phyloP scores from a whole-genome alignment of 2,888 invertebrate genomes.

The Camponotus fellah region DNA sequence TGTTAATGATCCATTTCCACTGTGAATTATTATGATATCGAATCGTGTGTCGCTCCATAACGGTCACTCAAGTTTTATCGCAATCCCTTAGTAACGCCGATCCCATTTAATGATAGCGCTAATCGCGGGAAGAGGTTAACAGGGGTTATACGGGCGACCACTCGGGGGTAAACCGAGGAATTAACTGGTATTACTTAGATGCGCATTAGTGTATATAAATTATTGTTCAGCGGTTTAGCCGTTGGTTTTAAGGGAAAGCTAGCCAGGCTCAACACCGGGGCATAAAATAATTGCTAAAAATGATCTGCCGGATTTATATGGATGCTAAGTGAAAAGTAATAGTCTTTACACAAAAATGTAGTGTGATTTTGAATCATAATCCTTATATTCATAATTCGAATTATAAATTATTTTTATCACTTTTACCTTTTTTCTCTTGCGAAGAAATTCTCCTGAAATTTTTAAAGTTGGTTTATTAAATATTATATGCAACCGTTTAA shows the following conservation, averaged over 20 bases:
- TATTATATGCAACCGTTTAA: background rate
- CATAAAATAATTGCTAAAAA: slow-evolving; percentile 12
- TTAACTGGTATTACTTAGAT: slow-evolving; percentile 47
- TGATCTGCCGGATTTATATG: background rate
- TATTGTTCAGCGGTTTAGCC: slow-evolving; percentile 39
- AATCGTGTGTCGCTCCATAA: slow-evolving; percentile 41
- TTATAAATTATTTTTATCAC: slow-evolving; percentile 19
- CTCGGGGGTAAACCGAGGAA: slow-evolving; percentile 48
- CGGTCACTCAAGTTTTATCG: slow-evolving; percentile 51
- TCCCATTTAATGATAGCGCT: slow-evolving; percentile 53
- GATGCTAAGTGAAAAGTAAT: background rate
- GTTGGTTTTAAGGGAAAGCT: slow-evolving; percentile 27
- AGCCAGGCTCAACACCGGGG: background rate
- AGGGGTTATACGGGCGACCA: slow-evolving; percentile 34
- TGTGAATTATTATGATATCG: slow-evolving; percentile 50
- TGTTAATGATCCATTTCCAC: slow-evolving; percentile 48
- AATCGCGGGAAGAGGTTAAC: slow-evolving; percentile 45
- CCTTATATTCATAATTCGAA: background rate
- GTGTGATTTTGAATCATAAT: background rate
- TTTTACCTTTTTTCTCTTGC: background rate
- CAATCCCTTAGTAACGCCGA: slow-evolving; percentile 36
- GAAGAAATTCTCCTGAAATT: background rate
- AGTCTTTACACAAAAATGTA: background rate
- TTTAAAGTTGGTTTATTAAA: slow-evolving; percentile 32
- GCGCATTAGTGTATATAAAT: slow-evolving; percentile 44